A percentile compares a stretch with the other conserved stretches of the same genome.
Evolutionary conservation across 1,140 invertebrate species (phyloP).

Genomic region (Stegodyphus mimosarum): DNA sequence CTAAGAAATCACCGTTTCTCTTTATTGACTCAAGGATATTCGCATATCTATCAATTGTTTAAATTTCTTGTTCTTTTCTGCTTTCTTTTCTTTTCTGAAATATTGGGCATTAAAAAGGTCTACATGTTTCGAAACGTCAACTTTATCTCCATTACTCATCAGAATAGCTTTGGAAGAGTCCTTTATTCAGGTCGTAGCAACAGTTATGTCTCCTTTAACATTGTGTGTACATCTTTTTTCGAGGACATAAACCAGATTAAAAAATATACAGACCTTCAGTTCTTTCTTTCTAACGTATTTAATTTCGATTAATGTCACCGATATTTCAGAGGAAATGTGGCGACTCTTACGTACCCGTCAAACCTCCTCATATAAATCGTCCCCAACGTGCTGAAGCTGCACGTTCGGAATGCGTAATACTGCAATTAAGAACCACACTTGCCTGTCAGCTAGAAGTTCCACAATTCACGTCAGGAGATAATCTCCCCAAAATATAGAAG

Average conservation of each 20-base stretch:
- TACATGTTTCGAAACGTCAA: no score
- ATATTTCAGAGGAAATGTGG: slow-evolving; percentile 43
- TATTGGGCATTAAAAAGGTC: no score
- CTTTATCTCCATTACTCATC: no score
- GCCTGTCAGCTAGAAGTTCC: background rate
- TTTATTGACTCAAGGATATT: no score
- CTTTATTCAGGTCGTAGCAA: no score
- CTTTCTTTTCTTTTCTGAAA: no score
- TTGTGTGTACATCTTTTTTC: background rate
- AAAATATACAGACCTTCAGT: slow-evolving; percentile 13
- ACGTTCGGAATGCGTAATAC: slow-evolving; percentile 53
- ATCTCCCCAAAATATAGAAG: slow-evolving; percentile 23
- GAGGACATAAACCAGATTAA: background rate
- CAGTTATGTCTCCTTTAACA: background rate
- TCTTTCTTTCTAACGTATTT: slow-evolving; percentile 26
- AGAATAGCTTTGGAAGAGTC: no score
- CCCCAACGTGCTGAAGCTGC: slow-evolving; percentile 2
- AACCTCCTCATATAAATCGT: slow-evolving; percentile 22
- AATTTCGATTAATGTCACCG: slow-evolving; percentile 53
- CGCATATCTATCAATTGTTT: no score
- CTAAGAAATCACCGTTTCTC: no score
- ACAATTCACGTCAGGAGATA: slow-evolving; percentile 50
- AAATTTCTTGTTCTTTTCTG: no score
- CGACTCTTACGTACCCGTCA: slow-evolving; percentile 34
- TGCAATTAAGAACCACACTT: slow-evolving; percentile 53